Conservation (phyloP, 1,140 invertebrate genomes). For the Teleogryllus occipitalis region DNA sequence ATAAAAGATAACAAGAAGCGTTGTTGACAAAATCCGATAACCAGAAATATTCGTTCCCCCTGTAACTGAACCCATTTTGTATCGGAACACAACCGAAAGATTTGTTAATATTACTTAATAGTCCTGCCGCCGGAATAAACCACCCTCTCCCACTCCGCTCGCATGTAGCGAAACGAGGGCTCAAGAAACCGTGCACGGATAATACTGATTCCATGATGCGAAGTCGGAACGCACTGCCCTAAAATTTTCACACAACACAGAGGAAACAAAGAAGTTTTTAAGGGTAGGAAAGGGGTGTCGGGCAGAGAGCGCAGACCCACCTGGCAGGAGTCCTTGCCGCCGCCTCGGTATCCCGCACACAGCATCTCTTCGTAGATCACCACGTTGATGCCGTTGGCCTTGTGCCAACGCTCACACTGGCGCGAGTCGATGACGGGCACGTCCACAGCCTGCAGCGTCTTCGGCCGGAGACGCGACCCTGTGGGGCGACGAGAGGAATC, state of each 20-base stretch:
- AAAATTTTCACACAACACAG: neutral
- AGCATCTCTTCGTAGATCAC: conserved; percentile 95
- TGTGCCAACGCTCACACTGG: conserved; percentile 66
- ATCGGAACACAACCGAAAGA: no score
- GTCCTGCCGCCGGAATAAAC: no score
- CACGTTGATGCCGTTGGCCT: conserved; percentile 68
- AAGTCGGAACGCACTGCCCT: neutral
- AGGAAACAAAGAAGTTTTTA: neutral
- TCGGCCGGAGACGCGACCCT: conserved; percentile 78
- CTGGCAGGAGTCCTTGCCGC: conserved; percentile 76
- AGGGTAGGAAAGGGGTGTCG: neutral
- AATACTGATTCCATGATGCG: no score
- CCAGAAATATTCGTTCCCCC: no score
- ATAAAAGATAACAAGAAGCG: no score
- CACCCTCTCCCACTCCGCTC: no score
- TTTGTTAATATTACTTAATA: no score
- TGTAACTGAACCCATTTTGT: no score
- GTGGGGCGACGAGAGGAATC: conserved; percentile 31
- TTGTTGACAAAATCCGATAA: no score
- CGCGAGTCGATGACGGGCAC: conserved; percentile 85
- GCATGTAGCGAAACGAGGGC: no score
- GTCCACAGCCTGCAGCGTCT: conserved; percentile 85
- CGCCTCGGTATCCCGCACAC: conserved; percentile 87
- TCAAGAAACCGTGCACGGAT: no score
- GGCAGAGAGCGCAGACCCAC: conserved; percentile 33